These are phyloP conservation scores for Mormyrus iriodes DNA, from an alignment of 2,113 vertebrate genomes.

Conservation along the genomic window DNA sequence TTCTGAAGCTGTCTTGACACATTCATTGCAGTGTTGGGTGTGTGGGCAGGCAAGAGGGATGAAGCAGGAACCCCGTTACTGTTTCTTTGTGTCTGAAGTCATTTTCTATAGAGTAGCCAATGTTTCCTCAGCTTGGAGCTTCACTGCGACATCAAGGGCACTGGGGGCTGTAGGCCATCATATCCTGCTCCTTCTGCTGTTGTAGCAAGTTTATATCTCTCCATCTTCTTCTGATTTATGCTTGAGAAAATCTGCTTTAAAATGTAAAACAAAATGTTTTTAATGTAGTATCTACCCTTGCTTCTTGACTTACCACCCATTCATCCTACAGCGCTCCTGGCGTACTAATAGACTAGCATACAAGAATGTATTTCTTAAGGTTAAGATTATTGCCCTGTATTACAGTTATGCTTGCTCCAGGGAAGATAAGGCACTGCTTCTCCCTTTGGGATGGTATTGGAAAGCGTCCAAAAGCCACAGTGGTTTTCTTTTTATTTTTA, in stretches of 20 bases:
- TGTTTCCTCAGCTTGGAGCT: conserved; percentile 39
- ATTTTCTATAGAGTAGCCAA: conserved; percentile 36
- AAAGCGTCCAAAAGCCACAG: background rate
- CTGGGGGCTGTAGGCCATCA: conserved; percentile 17
- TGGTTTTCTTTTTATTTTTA: background rate
- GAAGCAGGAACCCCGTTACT: background rate
- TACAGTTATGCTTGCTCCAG: background rate
- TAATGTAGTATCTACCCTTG: background rate
- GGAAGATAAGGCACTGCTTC: background rate
- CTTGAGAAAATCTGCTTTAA: background rate
- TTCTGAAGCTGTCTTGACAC: background rate
- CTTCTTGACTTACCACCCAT: background rate
- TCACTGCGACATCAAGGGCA: conserved; percentile 46
- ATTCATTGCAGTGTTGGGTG: background rate
- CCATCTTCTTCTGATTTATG: background rate
- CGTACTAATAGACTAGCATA: background rate
- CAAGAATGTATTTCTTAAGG: background rate
- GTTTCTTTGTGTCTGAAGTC: conserved; percentile 40
- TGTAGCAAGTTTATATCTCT: background rate
- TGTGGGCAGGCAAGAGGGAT: background rate
- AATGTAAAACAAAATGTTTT: background rate
- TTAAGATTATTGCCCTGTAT: background rate
- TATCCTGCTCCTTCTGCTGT: background rate
- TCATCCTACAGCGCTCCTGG: background rate
- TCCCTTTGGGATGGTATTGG: background rate